Evolutionary conservation across 2,113 vertebrate genomes (phyloP).

Genomic region (Ceuthmochares aereus): DNA sequence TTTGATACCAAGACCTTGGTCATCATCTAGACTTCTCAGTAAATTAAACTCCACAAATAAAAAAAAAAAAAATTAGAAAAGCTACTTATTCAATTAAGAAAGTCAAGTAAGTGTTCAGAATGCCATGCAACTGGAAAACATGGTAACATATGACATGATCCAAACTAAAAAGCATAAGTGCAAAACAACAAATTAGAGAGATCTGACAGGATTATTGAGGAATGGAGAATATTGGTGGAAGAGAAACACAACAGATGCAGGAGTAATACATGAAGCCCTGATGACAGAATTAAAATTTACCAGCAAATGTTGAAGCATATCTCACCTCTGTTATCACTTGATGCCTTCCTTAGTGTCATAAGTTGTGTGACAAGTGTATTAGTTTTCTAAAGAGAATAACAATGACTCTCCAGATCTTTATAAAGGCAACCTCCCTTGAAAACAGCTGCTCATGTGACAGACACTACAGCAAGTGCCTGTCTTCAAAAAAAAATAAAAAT

Average conservation of each 20-base stretch:
- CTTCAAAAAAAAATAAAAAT: too few species aligned
- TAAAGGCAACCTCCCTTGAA: not conserved
- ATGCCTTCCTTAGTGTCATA: not conserved
- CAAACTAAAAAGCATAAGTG: accelerated
- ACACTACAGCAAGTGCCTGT: not conserved
- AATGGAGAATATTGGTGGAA: not conserved
- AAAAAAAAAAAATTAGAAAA: too few species aligned
- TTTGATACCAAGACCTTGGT: not conserved
- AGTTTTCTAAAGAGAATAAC: not conserved
- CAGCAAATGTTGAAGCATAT: not conserved
- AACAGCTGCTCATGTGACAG: not conserved
- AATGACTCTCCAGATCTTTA: not conserved
- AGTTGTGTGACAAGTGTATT: not conserved
- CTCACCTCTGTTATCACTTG: not conserved
- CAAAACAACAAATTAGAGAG: not conserved
- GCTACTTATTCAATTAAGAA: not conserved
- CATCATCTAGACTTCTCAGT: not conserved
- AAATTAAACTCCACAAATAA: not conserved
- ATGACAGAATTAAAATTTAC: not conserved
- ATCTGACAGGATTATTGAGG: not conserved
- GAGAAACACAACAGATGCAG: not conserved
- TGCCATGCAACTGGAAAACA: not conserved
- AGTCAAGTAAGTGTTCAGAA: not conserved
- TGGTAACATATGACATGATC: accelerated
- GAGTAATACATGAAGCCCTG: not conserved